These are phyloP conservation scores for Gymnarchus niloticus DNA, from an alignment of 2,113 vertebrate species.

Conservation along the genomic window DNA sequence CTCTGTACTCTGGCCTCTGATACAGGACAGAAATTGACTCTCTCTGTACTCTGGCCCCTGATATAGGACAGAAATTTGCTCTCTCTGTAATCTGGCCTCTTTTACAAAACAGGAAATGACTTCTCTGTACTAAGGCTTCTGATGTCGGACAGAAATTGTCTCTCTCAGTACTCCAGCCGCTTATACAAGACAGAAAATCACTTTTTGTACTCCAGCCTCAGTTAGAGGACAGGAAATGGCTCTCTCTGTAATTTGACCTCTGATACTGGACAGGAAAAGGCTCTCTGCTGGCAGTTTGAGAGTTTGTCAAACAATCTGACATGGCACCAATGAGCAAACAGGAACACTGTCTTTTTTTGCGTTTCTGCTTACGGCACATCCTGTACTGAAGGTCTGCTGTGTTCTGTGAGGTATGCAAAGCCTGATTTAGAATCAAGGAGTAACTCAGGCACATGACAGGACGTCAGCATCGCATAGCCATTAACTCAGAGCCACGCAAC, in stretches of 20 bases:
- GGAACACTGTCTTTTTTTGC: not conserved
- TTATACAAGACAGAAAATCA: not conserved
- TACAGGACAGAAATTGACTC: not conserved
- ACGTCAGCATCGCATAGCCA: not conserved
- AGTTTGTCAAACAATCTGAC: not conserved
- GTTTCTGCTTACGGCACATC: not conserved
- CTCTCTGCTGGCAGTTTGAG: not conserved
- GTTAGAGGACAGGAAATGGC: no score
- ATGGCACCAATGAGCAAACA: not conserved
- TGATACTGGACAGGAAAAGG: no score
- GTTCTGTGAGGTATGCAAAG: slow-evolving; percentile 1
- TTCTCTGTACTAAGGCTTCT: not conserved
- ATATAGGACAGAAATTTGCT: not conserved
- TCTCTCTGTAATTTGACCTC: no score
- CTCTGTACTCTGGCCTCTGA: not conserved
- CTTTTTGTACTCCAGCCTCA: no score
- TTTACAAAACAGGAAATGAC: not conserved
- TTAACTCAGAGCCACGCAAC: not conserved
- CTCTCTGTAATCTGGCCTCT: not conserved
- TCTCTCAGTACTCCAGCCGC: slow-evolving; percentile 17
- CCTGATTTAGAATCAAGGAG: not conserved
- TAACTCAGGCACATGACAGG: not conserved
- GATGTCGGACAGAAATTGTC: slow-evolving; percentile 29
- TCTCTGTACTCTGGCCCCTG: not conserved
- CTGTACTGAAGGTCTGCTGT: not conserved